Evolutionary conservation across 2,888 invertebrate species (phyloP), one percentile per base, ranked within the genome.

Genomic region (Miltochrista miniata): DNA sequence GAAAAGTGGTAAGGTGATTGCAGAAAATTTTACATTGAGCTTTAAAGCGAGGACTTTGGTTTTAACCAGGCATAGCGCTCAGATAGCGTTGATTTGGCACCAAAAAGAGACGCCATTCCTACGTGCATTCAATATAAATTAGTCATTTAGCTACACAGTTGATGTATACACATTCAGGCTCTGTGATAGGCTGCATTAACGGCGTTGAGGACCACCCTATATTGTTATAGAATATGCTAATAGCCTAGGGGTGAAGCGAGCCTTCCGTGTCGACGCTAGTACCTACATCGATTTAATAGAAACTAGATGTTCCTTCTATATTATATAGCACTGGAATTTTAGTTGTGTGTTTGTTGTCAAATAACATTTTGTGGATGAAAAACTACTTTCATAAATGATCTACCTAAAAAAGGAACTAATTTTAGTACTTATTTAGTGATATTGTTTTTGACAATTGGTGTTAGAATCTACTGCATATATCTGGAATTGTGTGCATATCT

Each of bases 311-410:
- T 24, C 18, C 18, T 24, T 24, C 5, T n/a, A 30, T 5, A 30
- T 5, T 31, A 31, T 9, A 31, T 7, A 31, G 31, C 11, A 11
- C 31, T 10, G 3, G 31, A 31, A 31, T 31, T 31, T 31, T 31
- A 7, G 8, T 7, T 31, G 8, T 31, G 18, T 5, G 18, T 24
- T 24, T 24, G 18, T 24, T 4, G 5, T 24, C n/a, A 24, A 4
- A 24, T 5, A 5, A 24, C 18, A 24, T 24, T 24, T 73, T 75
- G 75, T 77, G 71, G 66, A 68, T 68, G 72, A 72, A 70, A 74
- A 64, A 76, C 70, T 79, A 24, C 18, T 24, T 24, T 24, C 18
- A 24, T 24, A 24, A 24, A 24, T n/a, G n/a, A n/a, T n/a, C n/a
- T n/a, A n/a, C n/a, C n/a, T n/a, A n/a, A n/a, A n/a, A n/a, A n/a